Evolutionary conservation across 2,797 vertebrate genomes (phyloP).

Genomic region (Sternarchorhynchus goeldii): DNA sequence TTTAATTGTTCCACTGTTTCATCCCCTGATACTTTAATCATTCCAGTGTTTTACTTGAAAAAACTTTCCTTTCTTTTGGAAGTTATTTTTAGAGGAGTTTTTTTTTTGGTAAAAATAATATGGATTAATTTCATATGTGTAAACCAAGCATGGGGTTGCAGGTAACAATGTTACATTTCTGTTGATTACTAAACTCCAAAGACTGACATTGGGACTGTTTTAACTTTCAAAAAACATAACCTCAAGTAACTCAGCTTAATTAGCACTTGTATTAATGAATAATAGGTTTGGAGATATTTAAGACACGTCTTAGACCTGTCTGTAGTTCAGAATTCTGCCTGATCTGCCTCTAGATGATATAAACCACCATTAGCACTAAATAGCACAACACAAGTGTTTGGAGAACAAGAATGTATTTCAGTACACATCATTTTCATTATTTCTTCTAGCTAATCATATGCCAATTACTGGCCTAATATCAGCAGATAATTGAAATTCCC

Average conservation of each 20-base stretch:
- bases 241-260: neutral
- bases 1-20: conserved; percentile 5
- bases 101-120: conserved; percentile 4
- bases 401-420: too few species aligned
- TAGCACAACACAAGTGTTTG: too few species aligned
- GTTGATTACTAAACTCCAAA: neutral
- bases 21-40: conserved; percentile 19
- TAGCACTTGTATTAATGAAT: neutral
- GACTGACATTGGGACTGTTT: neutral
- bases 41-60: conserved; percentile 25
- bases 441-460: neutral
- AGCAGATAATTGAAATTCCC: neutral
- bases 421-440: neutral
- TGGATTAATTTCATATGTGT: conserved; percentile 32
- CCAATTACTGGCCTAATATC: neutral
- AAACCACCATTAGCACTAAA: too few species aligned
- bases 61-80: neutral
- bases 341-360: too few species aligned
- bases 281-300: too few species aligned
- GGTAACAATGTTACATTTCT: neutral
- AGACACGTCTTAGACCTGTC: too few species aligned
- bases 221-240: neutral
- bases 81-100: neutral
- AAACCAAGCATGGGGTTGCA: conserved; percentile 11
- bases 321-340: neutral